Percentiles rank a stretch among this genome's conserved stretches.
Conservation (phyloP, 1,140 invertebrate species). For the Armadillidium nasatum region DNA sequence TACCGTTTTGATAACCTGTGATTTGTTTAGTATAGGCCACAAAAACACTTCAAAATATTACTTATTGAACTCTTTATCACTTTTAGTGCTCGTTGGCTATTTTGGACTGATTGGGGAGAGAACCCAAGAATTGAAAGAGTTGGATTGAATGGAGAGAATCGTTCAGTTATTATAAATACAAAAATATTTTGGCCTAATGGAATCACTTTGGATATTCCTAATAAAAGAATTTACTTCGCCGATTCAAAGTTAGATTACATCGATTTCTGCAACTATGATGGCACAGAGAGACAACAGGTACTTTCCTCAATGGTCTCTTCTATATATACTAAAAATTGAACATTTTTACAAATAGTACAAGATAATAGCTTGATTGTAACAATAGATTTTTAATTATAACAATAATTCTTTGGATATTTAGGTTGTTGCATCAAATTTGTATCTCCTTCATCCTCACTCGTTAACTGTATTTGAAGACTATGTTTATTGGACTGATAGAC, state of each 20-base stretch:
- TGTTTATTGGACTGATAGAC: constrained; percentile 94
- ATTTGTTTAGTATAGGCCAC: too few relatives aligned
- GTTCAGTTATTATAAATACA: constrained; percentile 81
- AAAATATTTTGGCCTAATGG: constrained; percentile 99
- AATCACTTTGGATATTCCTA: constrained; percentile 88
- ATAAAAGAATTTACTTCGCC: constrained; percentile 90
- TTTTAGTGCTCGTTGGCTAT: constrained; percentile 69
- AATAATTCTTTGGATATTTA: not conserved
- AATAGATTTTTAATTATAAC: too few relatives aligned
- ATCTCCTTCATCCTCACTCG: constrained; percentile 91
- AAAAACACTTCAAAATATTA: too few relatives aligned
- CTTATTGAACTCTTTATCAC: not conserved
- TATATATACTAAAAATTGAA: too few relatives aligned
- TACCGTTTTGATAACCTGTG: too few relatives aligned
- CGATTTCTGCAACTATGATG: constrained; percentile 96
- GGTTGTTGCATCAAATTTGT: constrained; percentile 79
- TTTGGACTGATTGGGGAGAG: constrained; percentile 99
- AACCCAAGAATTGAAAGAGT: constrained; percentile 92
- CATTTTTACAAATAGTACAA: too few relatives aligned
- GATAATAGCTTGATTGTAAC: too few relatives aligned
- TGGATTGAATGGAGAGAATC: constrained; percentile 87
- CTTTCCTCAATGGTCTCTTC: too few relatives aligned
- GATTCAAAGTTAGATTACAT: constrained; percentile 98
- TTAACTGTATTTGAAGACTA: constrained; percentile 75
- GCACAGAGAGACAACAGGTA: constrained; percentile 74